Conservation (phyloP, 2,113 vertebrate species). For the Podiceps cristatus region DNA sequence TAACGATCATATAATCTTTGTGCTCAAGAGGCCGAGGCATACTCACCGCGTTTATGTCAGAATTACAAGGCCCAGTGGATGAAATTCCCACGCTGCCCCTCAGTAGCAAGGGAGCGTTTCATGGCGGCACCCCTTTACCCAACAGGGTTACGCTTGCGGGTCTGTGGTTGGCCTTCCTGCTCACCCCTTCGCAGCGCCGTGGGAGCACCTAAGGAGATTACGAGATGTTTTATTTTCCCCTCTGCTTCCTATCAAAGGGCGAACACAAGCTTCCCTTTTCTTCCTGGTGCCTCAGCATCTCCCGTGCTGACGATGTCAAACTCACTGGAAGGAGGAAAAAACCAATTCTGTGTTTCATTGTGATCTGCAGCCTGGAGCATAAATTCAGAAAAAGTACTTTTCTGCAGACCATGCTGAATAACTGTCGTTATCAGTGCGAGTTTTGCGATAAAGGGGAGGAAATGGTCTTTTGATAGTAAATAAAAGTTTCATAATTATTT, state of each 20-base stretch:
- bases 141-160: accelerated
- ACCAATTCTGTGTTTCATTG: not conserved
- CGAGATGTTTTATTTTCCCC: accelerated
- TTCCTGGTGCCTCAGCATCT: not conserved
- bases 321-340: not conserved
- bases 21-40: not conserved
- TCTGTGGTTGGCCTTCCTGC: no score
- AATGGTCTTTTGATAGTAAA: not conserved
- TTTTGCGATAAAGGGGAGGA: not conserved
- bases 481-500: not conserved
- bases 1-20: not conserved
- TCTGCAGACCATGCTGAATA: not conserved
- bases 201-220: not conserved
- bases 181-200: not conserved
- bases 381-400: not conserved
- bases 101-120: accelerated
- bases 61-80: not conserved
- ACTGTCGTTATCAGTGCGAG: not conserved
- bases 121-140: accelerated
- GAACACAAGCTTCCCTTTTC: not conserved
- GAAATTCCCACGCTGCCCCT: no score
- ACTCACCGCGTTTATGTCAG: no score
- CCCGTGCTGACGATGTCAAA: not conserved
- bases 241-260: not conserved
- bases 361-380: not conserved